Percentiles rank a stretch among this genome's conserved stretches.
Conservation (phyloP, 2,113 vertebrate species). For the Rhinichthys klamathensis region DNA sequence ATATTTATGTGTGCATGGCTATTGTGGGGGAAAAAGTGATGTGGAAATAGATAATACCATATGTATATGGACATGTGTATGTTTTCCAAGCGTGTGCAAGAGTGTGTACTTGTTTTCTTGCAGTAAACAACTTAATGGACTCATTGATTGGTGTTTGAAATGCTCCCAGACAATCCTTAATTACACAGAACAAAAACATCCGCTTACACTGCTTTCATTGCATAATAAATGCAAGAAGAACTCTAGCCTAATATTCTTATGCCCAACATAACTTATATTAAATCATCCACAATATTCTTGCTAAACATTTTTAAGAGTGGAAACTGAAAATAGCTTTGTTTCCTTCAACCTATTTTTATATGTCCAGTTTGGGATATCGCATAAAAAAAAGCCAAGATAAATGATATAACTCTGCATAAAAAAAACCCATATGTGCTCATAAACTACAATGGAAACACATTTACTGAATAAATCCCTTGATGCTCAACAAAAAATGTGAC, state of each 20-base stretch:
- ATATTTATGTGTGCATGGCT: not conserved
- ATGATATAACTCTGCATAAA: too few species aligned
- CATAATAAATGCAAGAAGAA: not conserved
- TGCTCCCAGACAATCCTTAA: not conserved
- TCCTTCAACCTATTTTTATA: too few species aligned
- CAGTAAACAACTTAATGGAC: not conserved
- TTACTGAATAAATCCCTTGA: too few species aligned
- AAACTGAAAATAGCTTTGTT: not conserved
- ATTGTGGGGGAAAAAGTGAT: not conserved
- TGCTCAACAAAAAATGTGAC: too few species aligned
- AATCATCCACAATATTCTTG: not conserved
- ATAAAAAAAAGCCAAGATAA: too few species aligned
- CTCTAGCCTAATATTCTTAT: not conserved
- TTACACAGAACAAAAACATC: constrained; percentile 20
- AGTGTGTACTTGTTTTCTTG: not conserved
- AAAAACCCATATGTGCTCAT: too few species aligned
- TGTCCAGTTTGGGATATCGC: too few species aligned
- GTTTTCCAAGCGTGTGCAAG: not conserved
- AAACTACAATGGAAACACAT: too few species aligned
- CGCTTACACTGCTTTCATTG: not conserved
- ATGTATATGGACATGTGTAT: not conserved
- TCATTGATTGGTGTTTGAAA: constrained; percentile 19
- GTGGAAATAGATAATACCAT: not conserved
- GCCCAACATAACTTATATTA: not conserved
- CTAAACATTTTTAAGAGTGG: not conserved